Evolutionary conservation across 2,888 invertebrate species (phyloP).

Genomic region (Mallateleia sp.): DNA sequence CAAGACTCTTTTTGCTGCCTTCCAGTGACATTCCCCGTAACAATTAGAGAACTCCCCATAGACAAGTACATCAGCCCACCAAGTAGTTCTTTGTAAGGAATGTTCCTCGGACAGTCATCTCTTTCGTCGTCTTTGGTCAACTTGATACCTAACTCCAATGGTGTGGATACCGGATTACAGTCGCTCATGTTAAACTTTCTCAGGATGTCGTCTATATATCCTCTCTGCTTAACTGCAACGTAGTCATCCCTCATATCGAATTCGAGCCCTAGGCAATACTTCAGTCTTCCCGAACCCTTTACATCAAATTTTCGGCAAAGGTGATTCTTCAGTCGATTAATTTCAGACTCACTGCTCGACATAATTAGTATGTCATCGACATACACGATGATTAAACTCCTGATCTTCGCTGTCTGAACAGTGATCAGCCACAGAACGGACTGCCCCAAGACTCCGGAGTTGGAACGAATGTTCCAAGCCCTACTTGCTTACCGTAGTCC

Average conservation of each 20-base stretch:
- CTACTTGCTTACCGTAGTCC: slow-evolving; percentile 68
- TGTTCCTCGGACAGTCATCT: not conserved
- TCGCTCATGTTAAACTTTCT: slow-evolving; percentile 62
- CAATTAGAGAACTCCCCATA: slow-evolving; percentile 52
- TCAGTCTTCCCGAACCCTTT: not conserved
- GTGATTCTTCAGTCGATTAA: not conserved
- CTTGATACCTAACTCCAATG: slow-evolving; percentile 58
- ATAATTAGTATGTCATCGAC: slow-evolving; percentile 58
- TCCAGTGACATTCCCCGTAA: slow-evolving; percentile 71
- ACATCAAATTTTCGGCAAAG: not conserved
- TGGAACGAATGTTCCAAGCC: slow-evolving; percentile 65
- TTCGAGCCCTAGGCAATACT: slow-evolving; percentile 30
- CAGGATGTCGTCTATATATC: slow-evolving; percentile 58
- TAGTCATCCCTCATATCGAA: slow-evolving; percentile 31
- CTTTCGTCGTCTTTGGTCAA: slow-evolving; percentile 1
- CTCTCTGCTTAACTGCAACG: slow-evolving; percentile 50
- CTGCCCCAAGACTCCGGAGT: slow-evolving; percentile 55
- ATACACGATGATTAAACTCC: slow-evolving; percentile 37
- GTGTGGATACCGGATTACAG: slow-evolving; percentile 65
- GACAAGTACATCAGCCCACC: slow-evolving; percentile 44
- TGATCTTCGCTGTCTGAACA: slow-evolving; percentile 27
- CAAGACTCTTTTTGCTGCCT: slow-evolving; percentile 3
- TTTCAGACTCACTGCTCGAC: not conserved
- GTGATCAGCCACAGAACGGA: slow-evolving; percentile 49
- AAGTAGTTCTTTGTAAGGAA: slow-evolving; percentile 70